These are phyloP conservation scores for Bombus cullumanus DNA, from an alignment of 1,140 invertebrate species.

Conservation along the genomic window DNA sequence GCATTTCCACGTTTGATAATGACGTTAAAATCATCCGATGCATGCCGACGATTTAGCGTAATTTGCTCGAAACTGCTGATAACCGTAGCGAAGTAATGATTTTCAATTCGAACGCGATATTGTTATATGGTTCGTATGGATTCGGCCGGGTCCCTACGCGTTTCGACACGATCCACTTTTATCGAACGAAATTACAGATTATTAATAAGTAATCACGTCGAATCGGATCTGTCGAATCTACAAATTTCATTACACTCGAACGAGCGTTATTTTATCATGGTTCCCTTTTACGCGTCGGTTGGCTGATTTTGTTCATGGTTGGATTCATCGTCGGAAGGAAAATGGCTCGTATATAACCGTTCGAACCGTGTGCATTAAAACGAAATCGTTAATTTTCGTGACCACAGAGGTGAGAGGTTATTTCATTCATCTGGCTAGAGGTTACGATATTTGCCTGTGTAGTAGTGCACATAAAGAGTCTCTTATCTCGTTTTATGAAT, in stretches of 20 bases:
- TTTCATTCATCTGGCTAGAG: background rate
- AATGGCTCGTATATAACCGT: background rate
- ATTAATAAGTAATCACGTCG: conserved; percentile 28
- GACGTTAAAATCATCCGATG: conserved; percentile 44
- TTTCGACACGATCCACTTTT: background rate
- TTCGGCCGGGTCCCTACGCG: background rate
- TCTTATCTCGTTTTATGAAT: background rate
- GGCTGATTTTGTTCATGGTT: background rate
- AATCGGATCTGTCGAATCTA: conserved; percentile 24
- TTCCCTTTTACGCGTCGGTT: background rate
- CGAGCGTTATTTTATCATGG: conserved; percentile 4
- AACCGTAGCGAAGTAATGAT: conserved; percentile 38
- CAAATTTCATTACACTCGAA: background rate
- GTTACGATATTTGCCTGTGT: background rate
- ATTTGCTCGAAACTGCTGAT: conserved; percentile 35
- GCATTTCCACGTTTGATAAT: conserved; percentile 48
- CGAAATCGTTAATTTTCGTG: background rate
- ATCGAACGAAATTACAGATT: background rate
- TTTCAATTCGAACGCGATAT: conserved; percentile 31
- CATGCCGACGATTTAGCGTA: conserved; percentile 44
- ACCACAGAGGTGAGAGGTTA: background rate
- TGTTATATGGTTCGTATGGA: conserved; percentile 1
- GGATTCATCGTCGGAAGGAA: background rate
- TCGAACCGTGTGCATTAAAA: background rate
- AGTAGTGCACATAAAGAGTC: background rate